Conservation (phyloP, 2,888 invertebrate species). For the Microctonus hyperodae region DNA sequence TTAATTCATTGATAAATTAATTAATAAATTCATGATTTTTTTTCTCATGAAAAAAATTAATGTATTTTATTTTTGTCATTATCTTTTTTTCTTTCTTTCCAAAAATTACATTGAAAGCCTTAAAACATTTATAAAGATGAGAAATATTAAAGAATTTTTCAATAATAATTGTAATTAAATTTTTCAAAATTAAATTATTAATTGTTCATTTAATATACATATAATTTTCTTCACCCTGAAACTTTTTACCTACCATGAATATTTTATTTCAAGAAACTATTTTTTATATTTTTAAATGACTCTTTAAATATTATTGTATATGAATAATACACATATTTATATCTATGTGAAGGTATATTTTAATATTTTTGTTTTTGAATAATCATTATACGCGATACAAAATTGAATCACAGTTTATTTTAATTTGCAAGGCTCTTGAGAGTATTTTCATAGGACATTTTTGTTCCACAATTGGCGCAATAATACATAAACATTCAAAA, state of each 20-base stretch:
- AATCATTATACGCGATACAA: conserved; percentile 42
- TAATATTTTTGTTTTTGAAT: conserved; percentile 38
- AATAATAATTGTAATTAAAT: no score
- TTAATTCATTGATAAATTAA: background rate
- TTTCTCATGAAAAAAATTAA: no score
- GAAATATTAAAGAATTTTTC: no score
- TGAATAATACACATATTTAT: conserved; percentile 12
- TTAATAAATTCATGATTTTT: conserved; percentile 23
- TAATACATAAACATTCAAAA: background rate
- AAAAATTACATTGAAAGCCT: no score
- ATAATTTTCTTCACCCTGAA: no score
- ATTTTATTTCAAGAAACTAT: background rate
- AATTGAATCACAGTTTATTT: conserved; percentile 50
- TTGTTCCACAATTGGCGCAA: conserved; percentile 16
- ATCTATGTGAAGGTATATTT: conserved; percentile 39
- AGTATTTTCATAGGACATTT: conserved; percentile 33
- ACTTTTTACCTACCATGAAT: no score
- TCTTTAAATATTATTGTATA: background rate
- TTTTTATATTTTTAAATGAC: background rate
- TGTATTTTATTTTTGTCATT: no score
- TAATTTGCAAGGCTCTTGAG: conserved; percentile 47
- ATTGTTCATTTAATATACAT: no score
- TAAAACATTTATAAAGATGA: no score
- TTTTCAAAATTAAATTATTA: no score
- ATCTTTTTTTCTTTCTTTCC: no score